These are phyloP conservation scores for Chloropsis cyanopogon DNA, from an alignment of 2,113 vertebrate species.

Conservation along the genomic window DNA sequence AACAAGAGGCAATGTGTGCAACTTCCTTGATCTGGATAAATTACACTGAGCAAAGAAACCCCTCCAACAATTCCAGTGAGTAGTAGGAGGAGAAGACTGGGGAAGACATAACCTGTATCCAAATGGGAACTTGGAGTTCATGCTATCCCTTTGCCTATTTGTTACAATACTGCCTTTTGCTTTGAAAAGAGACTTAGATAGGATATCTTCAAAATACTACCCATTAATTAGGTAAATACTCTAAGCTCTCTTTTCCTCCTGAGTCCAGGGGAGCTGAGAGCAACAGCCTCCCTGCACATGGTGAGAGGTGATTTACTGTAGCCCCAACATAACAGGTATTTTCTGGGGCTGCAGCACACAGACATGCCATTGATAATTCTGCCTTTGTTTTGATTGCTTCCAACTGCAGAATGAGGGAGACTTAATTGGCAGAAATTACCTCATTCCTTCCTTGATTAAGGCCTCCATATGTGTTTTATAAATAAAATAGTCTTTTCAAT, in stretches of 20 bases:
- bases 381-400: constrained; percentile 48
- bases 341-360: neutral
- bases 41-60: neutral
- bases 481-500: constrained; percentile 36
- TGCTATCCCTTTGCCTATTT: neutral
- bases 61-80: neutral
- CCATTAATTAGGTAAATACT: neutral
- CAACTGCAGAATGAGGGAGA: constrained; percentile 29
- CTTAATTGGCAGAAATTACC: constrained; percentile 50
- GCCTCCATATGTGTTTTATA: constrained; percentile 41
- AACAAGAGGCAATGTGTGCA: neutral
- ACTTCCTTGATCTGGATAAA: neutral
- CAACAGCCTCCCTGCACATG: neutral
- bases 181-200: neutral
- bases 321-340: neutral
- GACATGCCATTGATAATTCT: constrained; percentile 24
- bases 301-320: constrained; percentile 3
- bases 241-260: neutral
- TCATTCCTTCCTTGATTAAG: constrained; percentile 56
- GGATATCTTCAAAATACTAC: neutral
- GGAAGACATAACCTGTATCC: neutral
- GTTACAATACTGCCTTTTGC: neutral
- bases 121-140: neutral
- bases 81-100: neutral
- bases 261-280: neutral